phyloP scores from a whole-genome alignment of 2,113 vertebrate genomes.

The Hippocampus guttulatus region DNA sequence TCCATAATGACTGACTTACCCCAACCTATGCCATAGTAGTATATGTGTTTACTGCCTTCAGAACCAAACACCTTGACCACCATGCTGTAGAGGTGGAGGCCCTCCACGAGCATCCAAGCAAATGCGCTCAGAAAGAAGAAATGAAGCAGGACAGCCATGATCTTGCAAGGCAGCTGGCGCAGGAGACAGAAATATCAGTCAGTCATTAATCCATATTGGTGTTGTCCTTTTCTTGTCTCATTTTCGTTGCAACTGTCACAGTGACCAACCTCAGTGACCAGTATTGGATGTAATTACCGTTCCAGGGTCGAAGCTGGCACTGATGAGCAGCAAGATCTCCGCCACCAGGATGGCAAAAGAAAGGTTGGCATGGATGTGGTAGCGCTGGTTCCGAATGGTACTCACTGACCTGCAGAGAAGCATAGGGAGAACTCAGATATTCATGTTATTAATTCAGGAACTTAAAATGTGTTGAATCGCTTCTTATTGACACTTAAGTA shows the following conservation, averaged over 20 bases:
- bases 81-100: slow-evolving; percentile 95
- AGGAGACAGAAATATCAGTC: not conserved
- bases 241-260: not conserved
- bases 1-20: slow-evolving; percentile 67
- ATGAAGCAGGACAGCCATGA: slow-evolving; percentile 87
- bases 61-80: slow-evolving; percentile 95
- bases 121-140: slow-evolving; percentile 95
- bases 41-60: slow-evolving; percentile 88
- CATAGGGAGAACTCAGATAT: not conserved
- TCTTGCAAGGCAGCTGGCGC: slow-evolving; percentile 82
- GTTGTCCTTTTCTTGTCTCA: not conserved
- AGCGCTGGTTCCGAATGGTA: slow-evolving; percentile 91
- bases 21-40: slow-evolving; percentile 91
- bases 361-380: slow-evolving; percentile 95
- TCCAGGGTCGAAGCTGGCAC: slow-evolving; percentile 80
- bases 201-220: not conserved
- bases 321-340: slow-evolving; percentile 87
- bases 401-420: slow-evolving; percentile 79
- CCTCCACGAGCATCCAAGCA: slow-evolving; percentile 97
- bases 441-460: not conserved
- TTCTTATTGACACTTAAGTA: not conserved
- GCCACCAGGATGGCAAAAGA: slow-evolving; percentile 89
- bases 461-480: not conserved
- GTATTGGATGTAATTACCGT: slow-evolving; percentile 66
- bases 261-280: not conserved